Percentiles rank a stretch among this genome's conserved stretches.
These are phyloP conservation scores for Lacerta agilis DNA, from an alignment of 2,797 vertebrate species.

Conservation along the genomic window DNA sequence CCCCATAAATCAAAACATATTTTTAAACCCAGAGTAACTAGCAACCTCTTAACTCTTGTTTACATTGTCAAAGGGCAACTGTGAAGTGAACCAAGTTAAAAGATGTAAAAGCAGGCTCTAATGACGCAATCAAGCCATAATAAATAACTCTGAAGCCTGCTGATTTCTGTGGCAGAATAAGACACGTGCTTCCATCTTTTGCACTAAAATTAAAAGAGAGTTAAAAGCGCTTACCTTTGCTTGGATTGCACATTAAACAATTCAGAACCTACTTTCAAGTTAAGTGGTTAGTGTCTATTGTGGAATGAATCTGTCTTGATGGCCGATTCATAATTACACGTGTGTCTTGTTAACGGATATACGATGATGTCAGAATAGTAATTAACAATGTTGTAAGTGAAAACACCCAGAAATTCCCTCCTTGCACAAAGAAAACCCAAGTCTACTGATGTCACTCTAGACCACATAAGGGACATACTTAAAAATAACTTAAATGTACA, in stretches of 20 bases:
- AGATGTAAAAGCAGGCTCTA: not conserved
- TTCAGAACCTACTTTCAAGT: not conserved
- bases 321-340: not conserved
- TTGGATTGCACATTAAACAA: not conserved
- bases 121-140: not conserved
- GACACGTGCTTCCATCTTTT: not conserved
- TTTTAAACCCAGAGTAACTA: not conserved
- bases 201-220: not conserved
- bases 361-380: not conserved
- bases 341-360: not conserved
- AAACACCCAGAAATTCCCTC: not conserved
- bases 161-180: not conserved
- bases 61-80: too few relatives aligned
- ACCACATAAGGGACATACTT: not conserved
- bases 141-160: not conserved
- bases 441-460: not conserved
- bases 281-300: not conserved
- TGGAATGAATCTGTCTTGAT: not conserved
- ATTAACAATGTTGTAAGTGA: not conserved
- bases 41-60: not conserved
- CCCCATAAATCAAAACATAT: not conserved
- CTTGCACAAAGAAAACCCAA: not conserved
- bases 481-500: slow-evolving; percentile 1
- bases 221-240: not conserved
- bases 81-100: not conserved